Conservation (phyloP, 1,140 invertebrate species). For the Vanessa atalanta region DNA sequence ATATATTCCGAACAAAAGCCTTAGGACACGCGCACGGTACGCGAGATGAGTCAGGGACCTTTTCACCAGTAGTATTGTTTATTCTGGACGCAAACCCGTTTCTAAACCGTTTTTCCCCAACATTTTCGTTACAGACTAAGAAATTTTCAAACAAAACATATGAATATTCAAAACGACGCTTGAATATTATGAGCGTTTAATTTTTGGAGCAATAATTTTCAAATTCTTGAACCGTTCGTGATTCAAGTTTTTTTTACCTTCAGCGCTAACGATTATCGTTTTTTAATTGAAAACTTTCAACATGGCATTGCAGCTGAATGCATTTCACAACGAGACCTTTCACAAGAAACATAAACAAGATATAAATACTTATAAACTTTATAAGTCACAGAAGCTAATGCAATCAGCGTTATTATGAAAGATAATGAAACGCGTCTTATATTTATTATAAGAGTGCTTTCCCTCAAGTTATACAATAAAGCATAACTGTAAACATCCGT, state of each 20-base stretch:
- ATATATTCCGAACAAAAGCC: conserved; percentile 70
- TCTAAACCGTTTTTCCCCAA: conserved; percentile 55
- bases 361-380: conserved; percentile 18
- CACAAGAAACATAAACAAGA: conserved; percentile 14
- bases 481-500: conserved; percentile 77
- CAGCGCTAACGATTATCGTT: conserved; percentile 24
- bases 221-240: conserved; percentile 3
- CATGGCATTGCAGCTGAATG: conserved; percentile 17
- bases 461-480: conserved; percentile 75
- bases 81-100: conserved; percentile 64
- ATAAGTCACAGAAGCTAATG: conserved; percentile 19
- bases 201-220: neutral
- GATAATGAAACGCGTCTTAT: conserved; percentile 29
- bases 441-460: conserved; percentile 55
- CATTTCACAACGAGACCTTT: conserved; percentile 32
- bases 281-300: conserved; percentile 35
- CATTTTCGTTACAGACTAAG: conserved; percentile 29
- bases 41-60: conserved; percentile 73
- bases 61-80: conserved; percentile 72
- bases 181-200: conserved; percentile 11
- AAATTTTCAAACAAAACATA: conserved; percentile 28
- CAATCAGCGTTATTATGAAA: conserved; percentile 25
- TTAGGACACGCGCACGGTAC: conserved; percentile 51
- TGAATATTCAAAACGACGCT: conserved; percentile 29
- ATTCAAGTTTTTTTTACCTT: conserved; percentile 11